Base-by-base conservation (phyloP, 2,888 invertebrate genomes). In the Leptinotarsa haldemani region DNA sequence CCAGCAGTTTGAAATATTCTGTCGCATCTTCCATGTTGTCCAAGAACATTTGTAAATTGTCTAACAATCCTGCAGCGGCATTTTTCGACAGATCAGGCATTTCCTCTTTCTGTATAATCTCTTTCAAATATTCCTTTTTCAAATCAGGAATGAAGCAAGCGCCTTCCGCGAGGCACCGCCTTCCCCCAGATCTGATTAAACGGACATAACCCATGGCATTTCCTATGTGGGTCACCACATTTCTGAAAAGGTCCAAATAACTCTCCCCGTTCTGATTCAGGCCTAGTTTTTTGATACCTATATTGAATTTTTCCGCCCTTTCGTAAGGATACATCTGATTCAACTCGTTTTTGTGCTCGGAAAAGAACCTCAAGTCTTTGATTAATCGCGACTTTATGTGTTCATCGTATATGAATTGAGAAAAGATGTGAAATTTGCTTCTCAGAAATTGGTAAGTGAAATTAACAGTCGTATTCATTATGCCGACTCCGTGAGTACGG, bases 331-430 rank as follows among this genome's bases (percentile, higher is more conserved):
- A 95, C 86, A 92, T 93, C 80, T 93, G 92, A 80, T 92, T 91
- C 77, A 91, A 89, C 64, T 90, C 88, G 75, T 87, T 88, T 82
- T 92, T 91, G 81, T 91, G 92, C 83, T 97, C 97, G 76, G 93
- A 91, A 83, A 97, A 95, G 84, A 91, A 93, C 80, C 95, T 91
- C 76, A 95, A 89, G 86, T 98, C 98, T 87, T 97, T 97, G 79
- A 96, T 91, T 3, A 99, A 89, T 72, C 97, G 91, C 0, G 98
- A 97, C 87, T 98, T 98, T 67, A 99, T 97, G 84, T 97, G 97
- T 87, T 99, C 99, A 85, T 99, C 98, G 85, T 95, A 98, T 87
- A 99, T 92, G 86, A 99, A 99, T 87, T 98, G 98, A 0, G 98
- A 98, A 86, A 99, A 97, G 1, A 94, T 94, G 82, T 94, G 95